Evolutionary conservation across 2,113 vertebrate species (phyloP), one percentile per base, ranked within the genome.

Genomic region (Pachyramphus minor): DNA sequence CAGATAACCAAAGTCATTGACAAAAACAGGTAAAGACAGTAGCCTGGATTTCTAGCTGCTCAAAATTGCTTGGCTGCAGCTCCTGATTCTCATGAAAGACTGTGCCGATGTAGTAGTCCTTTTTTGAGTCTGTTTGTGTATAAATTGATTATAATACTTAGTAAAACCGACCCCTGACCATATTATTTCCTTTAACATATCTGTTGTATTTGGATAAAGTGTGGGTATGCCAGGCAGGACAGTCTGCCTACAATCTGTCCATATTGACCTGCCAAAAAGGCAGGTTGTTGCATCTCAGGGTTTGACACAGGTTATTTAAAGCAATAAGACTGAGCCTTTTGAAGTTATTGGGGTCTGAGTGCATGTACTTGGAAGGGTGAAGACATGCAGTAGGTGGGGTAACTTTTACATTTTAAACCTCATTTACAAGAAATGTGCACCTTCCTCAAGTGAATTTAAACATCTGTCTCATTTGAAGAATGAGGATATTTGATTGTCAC

Each of bases 81-180:
- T 92, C 27, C 33, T 35, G 35, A 44, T 67, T 88, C 24, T 71
- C 30, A 23, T 69, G 14, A 58, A 84, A 55, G 16, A 67, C 49
- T 59, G 16, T 62, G 37, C 45, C 0, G 0, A 22, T 42, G 4
- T 47, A 21, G 17, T 21, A 6, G 6, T 52, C 12, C 13, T 44
- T 58, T 50, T 30, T 24, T 37, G 20, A 39, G 5, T 55, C 21
- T 73, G 6, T 69, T 62, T 77, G 4, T 73, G 12, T 41, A 12
- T 66, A 33, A 58, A 31, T 69, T 84, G 33, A 55, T 50, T 45
- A 27, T 3, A n/a, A 8, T 59, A 41, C 25, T 58, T 41, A 22
- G 27, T 44, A 30, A 66, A 90, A 42, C 18, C 45, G n/a, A 74
- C 2, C 12, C 9, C 9, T 44, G 14, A 9, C 6, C 4, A 2